These are phyloP conservation scores for Vanessa cardui DNA, from an alignment of 2,888 invertebrate genomes.

Conservation along the genomic window DNA sequence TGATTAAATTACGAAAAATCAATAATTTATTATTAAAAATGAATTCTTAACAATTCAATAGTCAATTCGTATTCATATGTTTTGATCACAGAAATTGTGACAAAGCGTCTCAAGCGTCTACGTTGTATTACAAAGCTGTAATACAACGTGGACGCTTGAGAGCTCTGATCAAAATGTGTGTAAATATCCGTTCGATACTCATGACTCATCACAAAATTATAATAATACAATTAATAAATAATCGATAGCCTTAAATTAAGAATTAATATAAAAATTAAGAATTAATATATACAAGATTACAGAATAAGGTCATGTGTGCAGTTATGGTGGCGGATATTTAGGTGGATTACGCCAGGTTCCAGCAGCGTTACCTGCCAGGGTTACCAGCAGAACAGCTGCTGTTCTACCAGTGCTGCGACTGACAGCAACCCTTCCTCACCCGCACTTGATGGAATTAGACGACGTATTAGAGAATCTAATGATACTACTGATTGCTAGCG, in stretches of 20 bases:
- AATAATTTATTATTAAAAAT: too few relatives aligned
- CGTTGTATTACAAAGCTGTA: too few relatives aligned
- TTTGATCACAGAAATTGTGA: too few relatives aligned
- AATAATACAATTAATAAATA: too few relatives aligned
- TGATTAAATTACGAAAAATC: too few relatives aligned
- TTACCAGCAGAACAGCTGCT: background rate
- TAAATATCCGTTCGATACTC: too few relatives aligned
- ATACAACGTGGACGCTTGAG: too few relatives aligned
- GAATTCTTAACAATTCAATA: too few relatives aligned
- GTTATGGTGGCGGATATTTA: slow-evolving; percentile 45
- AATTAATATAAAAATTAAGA: background rate
- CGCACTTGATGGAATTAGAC: slow-evolving; percentile 14
- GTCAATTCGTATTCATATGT: too few relatives aligned
- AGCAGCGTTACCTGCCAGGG: background rate
- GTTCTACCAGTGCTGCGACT: background rate
- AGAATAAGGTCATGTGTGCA: slow-evolving; percentile 43
- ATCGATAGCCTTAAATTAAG: background rate
- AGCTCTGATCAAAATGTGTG: too few relatives aligned
- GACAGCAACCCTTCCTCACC: slow-evolving; percentile 17
- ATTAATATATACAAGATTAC: slow-evolving; percentile 35
- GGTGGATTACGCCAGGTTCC: slow-evolving; percentile 31
- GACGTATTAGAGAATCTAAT: slow-evolving; percentile 33
- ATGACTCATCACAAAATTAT: too few relatives aligned
- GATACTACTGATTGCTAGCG: slow-evolving; percentile 25
- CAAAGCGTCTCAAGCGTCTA: too few relatives aligned